A percentile compares a stretch with the other conserved stretches of the same genome.
Conservation (phyloP, 2,113 vertebrate genomes). For the Pleuronectes platessa region DNA sequence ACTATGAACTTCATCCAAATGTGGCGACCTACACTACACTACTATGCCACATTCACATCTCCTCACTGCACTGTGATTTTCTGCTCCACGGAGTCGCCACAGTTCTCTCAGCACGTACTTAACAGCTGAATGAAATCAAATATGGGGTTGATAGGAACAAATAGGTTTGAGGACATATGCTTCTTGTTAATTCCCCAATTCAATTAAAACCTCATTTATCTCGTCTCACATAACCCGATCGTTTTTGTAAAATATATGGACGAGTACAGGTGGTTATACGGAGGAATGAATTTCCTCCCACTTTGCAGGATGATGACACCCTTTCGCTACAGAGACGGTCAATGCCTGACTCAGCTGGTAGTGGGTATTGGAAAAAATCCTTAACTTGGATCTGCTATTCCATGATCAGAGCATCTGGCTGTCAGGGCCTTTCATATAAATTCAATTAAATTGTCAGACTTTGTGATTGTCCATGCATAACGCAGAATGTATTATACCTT, state of each 20-base stretch:
- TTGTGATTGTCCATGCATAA: conserved; percentile 61
- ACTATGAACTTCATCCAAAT: conserved; percentile 3
- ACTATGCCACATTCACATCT: conserved; percentile 9
- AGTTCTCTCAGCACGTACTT: not conserved
- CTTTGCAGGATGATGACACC: conserved; percentile 35
- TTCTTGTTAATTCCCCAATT: conserved; percentile 59
- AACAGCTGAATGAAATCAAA: conserved; percentile 51
- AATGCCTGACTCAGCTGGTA: conserved; percentile 41
- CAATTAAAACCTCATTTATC: conserved; percentile 63
- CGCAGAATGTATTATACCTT: conserved; percentile 41
- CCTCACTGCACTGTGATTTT: conserved; percentile 14
- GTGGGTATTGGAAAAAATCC: conserved; percentile 47
- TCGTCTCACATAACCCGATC: conserved; percentile 38
- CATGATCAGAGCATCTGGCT: conserved; percentile 24
- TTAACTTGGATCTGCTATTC: conserved; percentile 14
- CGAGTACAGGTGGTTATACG: conserved; percentile 7
- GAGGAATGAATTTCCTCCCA: conserved; percentile 41
- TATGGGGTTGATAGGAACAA: conserved; percentile 14
- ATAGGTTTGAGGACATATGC: conserved; percentile 34
- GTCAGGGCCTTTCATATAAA: conserved; percentile 53
- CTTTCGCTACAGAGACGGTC: conserved; percentile 52
- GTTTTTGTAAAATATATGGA: conserved; percentile 40
- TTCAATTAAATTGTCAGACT: conserved; percentile 74
- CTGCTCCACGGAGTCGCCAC: conserved; percentile 12
- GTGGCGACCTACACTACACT: not conserved